These are phyloP conservation scores for Diplolepis rosae DNA, from an alignment of 2,888 invertebrate genomes.

Conservation along the genomic window DNA sequence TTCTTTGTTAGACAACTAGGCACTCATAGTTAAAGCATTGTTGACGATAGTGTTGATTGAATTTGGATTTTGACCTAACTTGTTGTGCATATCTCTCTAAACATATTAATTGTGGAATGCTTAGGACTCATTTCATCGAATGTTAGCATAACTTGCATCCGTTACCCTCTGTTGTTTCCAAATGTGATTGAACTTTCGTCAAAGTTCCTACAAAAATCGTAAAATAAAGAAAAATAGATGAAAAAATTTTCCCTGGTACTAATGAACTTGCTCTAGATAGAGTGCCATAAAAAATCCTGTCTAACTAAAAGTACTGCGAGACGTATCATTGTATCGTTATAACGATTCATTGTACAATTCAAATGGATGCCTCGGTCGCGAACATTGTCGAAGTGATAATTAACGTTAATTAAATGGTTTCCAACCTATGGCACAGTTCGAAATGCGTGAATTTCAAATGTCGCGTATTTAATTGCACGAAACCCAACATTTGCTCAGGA, in stretches of 20 bases:
- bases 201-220: background rate
- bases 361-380: conserved; percentile 21
- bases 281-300: background rate
- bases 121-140: conserved; percentile 61
- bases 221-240: background rate
- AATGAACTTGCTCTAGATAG: conserved; percentile 1
- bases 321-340: conserved; percentile 26
- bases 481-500: conserved; percentile 38
- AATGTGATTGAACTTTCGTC: conserved; percentile 37
- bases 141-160: conserved; percentile 66
- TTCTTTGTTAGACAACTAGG: conserved; percentile 46
- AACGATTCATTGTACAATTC: conserved; percentile 4
- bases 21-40: conserved; percentile 53
- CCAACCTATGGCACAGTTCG: conserved; percentile 33
- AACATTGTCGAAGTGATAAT: conserved; percentile 32
- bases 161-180: conserved; percentile 57
- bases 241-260: background rate
- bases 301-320: conserved; percentile 31
- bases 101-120: conserved; percentile 64
- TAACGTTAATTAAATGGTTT: conserved; percentile 42
- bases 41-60: conserved; percentile 60
- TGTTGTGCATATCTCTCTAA: conserved; percentile 38
- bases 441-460: conserved; percentile 38
- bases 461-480: conserved; percentile 29
- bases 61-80: conserved; percentile 54